Conservation (phyloP, 2,113 vertebrate genomes). For the Turdus rufiventris region DNA sequence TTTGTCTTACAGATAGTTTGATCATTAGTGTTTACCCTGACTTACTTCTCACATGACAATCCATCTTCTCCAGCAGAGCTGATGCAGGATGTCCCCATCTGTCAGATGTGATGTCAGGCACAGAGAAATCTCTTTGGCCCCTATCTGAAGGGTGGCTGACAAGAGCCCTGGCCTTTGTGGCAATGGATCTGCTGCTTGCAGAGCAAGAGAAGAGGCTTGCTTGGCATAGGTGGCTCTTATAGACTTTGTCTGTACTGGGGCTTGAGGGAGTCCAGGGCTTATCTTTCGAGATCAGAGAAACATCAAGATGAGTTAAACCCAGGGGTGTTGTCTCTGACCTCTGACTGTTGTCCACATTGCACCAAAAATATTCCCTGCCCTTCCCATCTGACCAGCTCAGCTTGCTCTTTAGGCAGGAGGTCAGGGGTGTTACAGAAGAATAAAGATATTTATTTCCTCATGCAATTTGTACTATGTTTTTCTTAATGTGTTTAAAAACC, state of each 20-base stretch:
- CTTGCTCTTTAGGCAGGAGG: neutral
- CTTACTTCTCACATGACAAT: neutral
- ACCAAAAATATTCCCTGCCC: neutral
- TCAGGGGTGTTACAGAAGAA: neutral
- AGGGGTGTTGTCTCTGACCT: neutral
- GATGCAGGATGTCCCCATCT: neutral
- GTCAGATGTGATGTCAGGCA: neutral
- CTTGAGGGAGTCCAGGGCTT: neutral
- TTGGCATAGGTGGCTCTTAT: neutral
- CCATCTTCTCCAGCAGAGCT: neutral
- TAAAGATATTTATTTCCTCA: neutral
- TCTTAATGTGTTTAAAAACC: neutral
- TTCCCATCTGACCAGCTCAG: neutral
- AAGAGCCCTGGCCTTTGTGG: slow-evolving; percentile 29
- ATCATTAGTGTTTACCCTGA: neutral
- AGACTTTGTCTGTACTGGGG: neutral
- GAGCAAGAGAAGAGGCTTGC: neutral
- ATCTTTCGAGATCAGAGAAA: neutral
- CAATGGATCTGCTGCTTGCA: neutral
- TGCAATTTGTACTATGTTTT: neutral
- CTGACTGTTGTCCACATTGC: neutral
- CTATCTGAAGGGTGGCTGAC: slow-evolving; percentile 35
- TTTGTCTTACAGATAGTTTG: neutral
- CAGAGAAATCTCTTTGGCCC: neutral
- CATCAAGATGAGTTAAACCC: neutral